A percentile compares a stretch with the other conserved stretches of the same genome.
These are phyloP conservation scores for Nothocercus nigrocapillus DNA, from an alignment of 2,113 vertebrate species.

Conservation along the genomic window DNA sequence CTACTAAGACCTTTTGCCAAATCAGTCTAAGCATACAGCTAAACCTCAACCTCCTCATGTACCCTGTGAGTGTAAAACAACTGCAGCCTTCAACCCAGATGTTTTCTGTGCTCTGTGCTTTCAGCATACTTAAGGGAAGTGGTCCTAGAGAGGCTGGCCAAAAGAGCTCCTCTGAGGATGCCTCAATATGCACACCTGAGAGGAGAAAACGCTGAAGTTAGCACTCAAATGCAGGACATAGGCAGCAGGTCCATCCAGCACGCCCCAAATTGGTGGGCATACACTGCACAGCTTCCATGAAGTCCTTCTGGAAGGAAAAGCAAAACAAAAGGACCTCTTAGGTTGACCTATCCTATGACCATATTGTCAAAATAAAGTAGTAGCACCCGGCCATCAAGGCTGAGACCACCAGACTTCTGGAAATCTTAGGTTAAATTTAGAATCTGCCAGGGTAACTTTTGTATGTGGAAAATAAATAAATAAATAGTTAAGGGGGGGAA, in stretches of 20 bases:
- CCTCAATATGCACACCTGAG: background rate
- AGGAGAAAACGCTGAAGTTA: background rate
- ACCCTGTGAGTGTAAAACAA: background rate
- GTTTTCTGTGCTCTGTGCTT: background rate
- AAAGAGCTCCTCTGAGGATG: background rate
- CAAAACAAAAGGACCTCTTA: background rate
- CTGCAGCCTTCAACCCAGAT: background rate
- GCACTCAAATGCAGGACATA: background rate
- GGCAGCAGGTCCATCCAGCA: background rate
- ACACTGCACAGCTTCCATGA: background rate
- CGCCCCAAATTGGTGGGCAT: background rate
- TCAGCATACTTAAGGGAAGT: background rate
- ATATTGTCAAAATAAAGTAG: background rate
- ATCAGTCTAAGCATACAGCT: too few relatives aligned
- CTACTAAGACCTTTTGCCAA: background rate
- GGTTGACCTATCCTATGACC: background rate
- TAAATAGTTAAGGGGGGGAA: background rate
- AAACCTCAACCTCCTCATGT: too few relatives aligned
- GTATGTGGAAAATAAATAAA: background rate
- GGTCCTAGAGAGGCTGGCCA: background rate
- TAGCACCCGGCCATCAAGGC: background rate
- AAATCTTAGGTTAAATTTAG: background rate
- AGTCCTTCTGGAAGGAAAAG: background rate
- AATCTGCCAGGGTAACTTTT: background rate
- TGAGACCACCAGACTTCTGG: background rate